Percentiles rank a stretch among this genome's conserved stretches.
phyloP scores from a whole-genome alignment of 2,113 vertebrate species.

The Isurus oxyrinchus region DNA sequence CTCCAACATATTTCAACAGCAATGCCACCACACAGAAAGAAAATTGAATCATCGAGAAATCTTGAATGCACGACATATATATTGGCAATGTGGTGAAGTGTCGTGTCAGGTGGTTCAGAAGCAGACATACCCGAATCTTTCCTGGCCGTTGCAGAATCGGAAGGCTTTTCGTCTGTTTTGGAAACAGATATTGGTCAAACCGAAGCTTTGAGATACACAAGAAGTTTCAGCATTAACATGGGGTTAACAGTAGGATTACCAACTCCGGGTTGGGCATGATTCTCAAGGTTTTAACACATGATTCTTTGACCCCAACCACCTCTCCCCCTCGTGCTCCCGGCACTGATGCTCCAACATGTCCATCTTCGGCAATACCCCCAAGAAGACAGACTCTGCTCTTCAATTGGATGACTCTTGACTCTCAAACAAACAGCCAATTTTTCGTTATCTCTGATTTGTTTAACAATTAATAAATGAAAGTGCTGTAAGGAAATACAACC shows the following conservation, averaged over 20 bases:
- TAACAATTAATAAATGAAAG: not conserved
- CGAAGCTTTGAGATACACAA: not conserved
- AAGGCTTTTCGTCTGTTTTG: constrained; percentile 85
- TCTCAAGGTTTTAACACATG: not conserved
- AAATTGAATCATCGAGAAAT: too few species aligned
- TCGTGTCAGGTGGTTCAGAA: not conserved
- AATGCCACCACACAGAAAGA: not conserved
- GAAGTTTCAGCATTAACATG: not conserved
- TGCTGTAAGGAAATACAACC: not conserved
- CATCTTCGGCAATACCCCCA: not conserved
- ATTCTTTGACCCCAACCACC: too few species aligned
- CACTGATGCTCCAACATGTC: not conserved
- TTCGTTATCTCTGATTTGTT: too few species aligned
- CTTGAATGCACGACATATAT: not conserved
- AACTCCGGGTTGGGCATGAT: not conserved
- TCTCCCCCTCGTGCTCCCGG: not conserved
- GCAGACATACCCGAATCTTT: constrained; percentile 87
- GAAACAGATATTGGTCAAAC: constrained; percentile 58
- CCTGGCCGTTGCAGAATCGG: constrained; percentile 71
- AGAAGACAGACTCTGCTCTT: not conserved
- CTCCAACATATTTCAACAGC: not conserved
- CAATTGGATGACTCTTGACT: not conserved
- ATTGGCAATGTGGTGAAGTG: not conserved
- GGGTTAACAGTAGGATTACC: not conserved
- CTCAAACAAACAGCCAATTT: not conserved